These are phyloP conservation scores for Simalia tracyae DNA, from an alignment of 2,797 vertebrate species.

Conservation along the genomic window DNA sequence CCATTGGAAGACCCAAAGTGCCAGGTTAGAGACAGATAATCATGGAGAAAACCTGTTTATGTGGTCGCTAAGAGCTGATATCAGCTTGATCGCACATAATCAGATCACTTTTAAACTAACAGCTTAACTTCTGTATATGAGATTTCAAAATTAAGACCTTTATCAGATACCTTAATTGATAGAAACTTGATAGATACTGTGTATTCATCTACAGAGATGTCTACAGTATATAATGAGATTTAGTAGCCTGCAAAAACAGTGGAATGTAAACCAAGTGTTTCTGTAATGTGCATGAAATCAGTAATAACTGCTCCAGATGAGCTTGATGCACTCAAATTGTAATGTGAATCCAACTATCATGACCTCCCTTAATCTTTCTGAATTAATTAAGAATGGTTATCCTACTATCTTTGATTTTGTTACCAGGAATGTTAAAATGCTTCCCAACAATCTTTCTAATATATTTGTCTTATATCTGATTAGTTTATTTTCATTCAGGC, in stretches of 20 bases:
- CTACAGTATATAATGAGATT: neutral
- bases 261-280: neutral
- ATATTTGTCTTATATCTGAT: neutral
- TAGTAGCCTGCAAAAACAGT: neutral
- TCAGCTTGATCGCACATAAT: neutral
- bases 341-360: neutral
- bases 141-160: neutral
- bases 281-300: neutral
- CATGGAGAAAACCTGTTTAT: neutral
- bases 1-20: neutral
- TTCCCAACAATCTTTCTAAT: neutral
- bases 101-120: neutral
- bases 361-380: neutral
- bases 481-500: neutral
- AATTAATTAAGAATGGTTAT: neutral
- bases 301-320: neutral
- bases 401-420: neutral
- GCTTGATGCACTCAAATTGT: neutral
- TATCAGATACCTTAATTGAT: neutral
- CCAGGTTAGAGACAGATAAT: neutral
- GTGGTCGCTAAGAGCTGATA: neutral
- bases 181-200: neutral
- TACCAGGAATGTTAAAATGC: neutral
- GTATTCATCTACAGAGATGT: neutral
- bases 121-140: neutral